These are phyloP conservation scores for Polyploca ridens DNA, from an alignment of 2,888 invertebrate genomes.

Conservation along the genomic window DNA sequence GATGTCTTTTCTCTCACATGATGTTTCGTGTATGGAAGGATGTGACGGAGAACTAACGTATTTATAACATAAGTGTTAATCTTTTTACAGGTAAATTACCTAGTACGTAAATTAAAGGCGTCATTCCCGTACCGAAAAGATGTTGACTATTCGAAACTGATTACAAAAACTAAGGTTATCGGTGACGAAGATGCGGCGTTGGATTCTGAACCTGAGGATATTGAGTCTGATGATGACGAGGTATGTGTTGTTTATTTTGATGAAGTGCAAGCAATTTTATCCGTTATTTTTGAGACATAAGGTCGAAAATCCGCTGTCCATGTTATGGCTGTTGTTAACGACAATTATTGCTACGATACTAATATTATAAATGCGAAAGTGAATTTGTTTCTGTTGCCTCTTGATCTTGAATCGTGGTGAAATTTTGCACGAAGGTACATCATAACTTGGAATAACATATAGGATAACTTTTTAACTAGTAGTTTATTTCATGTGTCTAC, in stretches of 20 bases:
- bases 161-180: constrained; percentile 52
- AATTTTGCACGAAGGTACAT: too few relatives aligned
- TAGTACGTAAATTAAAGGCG: constrained; percentile 68
- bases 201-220: constrained; percentile 76
- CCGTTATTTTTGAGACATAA: neutral
- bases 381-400: too few relatives aligned
- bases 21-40: too few relatives aligned
- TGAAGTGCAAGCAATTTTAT: neutral
- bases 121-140: constrained; percentile 76
- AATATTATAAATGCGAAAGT: too few relatives aligned
- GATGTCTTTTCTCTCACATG: neutral
- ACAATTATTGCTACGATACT: too few relatives aligned
- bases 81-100: constrained; percentile 61
- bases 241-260: constrained; percentile 37
- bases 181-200: constrained; percentile 59
- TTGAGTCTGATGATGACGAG: constrained; percentile 80
- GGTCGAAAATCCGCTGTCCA: neutral
- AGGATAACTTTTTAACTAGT: too few relatives aligned
- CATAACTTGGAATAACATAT: too few relatives aligned
- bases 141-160: constrained; percentile 71
- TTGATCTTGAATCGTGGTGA: too few relatives aligned
- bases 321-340: neutral
- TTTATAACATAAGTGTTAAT: too few relatives aligned
- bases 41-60: too few relatives aligned
- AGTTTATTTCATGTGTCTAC: constrained; percentile 29